A percentile compares a stretch with the other conserved stretches of the same genome.
These are phyloP conservation scores for Thera britannica DNA, from an alignment of 2,888 invertebrate genomes.

Conservation along the genomic window DNA sequence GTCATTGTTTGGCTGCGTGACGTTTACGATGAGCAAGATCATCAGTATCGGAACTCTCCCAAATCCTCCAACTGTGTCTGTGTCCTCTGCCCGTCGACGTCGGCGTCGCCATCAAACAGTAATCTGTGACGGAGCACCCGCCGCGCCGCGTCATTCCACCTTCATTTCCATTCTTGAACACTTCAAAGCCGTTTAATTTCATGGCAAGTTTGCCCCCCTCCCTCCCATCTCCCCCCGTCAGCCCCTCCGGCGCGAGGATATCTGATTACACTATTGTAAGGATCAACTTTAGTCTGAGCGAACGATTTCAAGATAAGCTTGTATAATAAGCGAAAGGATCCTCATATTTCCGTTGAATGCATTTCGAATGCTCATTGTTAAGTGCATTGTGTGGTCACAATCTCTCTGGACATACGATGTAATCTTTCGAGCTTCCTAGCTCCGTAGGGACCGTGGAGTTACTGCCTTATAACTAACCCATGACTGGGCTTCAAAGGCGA, in stretches of 20 bases:
- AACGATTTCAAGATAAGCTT: slow-evolving; percentile 3
- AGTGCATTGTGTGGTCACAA: slow-evolving; percentile 3
- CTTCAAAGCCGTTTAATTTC: slow-evolving; percentile 24
- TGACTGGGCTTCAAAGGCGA: slow-evolving; percentile 8
- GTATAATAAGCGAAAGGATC: slow-evolving; percentile 2
- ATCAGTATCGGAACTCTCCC: too few species aligned
- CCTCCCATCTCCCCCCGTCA: neutral
- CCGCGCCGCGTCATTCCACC: slow-evolving; percentile 5
- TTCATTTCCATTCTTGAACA: slow-evolving; percentile 12
- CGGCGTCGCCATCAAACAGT: neutral
- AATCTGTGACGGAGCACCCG: neutral
- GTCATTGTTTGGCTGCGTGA: too few species aligned
- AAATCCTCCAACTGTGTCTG: too few species aligned
- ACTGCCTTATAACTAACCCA: slow-evolving; percentile 11
- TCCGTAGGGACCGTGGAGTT: slow-evolving; percentile 9
- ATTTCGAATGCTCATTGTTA: neutral
- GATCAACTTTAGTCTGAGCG: slow-evolving; percentile 5
- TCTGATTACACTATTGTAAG: slow-evolving; percentile 15
- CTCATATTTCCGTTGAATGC: neutral
- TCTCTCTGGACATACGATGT: neutral
- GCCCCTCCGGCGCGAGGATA: neutral
- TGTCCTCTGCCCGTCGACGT: too few species aligned
- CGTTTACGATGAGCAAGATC: too few species aligned
- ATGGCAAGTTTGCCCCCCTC: slow-evolving; percentile 14
- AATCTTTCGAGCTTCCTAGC: neutral